Base-by-base conservation (phyloP, 1,140 invertebrate genomes). In the Orius insidiosus region DNA sequence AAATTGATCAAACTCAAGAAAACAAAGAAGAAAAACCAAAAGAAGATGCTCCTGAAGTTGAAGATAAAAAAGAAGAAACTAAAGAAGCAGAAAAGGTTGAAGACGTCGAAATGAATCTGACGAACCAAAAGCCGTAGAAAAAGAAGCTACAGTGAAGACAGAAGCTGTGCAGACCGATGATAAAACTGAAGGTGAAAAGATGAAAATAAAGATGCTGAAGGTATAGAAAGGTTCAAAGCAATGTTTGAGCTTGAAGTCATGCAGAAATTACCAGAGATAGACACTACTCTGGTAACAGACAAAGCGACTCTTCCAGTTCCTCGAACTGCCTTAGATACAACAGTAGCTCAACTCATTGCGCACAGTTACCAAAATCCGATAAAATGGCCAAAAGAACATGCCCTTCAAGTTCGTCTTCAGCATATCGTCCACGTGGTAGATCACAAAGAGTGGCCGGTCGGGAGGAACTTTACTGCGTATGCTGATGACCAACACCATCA, bases 401-500 rank as follows among this genome's bases (percentile, higher is more conserved):
- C 84, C 0, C 68, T 92, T 14, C 82, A 88, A 63, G 79, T 82
- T 10, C 73, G 92, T 32, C 68, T 97, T 42, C 86, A 92, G 58
- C 86, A 93, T 55, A 86, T 97, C 42, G 85, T 90, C 42, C 81
- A 89, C 58, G 85, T 84, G 13, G 77, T 96, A 11, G 90, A 96
- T 59, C 80, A 85, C 38, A 86, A 84, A 56, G 88, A 94, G 62
- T 97, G 92, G 92, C 85, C 86, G 0, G 74, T 71, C 1, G 67
- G 76, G 1, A 60, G 66, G 5, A 61, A 62, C 53, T 63, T 68
- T 31, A 45, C 53, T 53, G 58, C 54, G 2, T 59, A 57, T 55
- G 46, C 49, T 18, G 47, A 49, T 5, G 41, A 43, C 10, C 41
- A 43, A n/a, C 24, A 18, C 5, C 10, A 18, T n/a, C 19, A 10